These are phyloP conservation scores for Austrolebias charrua DNA, from an alignment of 2,797 vertebrate species.

Conservation along the genomic window DNA sequence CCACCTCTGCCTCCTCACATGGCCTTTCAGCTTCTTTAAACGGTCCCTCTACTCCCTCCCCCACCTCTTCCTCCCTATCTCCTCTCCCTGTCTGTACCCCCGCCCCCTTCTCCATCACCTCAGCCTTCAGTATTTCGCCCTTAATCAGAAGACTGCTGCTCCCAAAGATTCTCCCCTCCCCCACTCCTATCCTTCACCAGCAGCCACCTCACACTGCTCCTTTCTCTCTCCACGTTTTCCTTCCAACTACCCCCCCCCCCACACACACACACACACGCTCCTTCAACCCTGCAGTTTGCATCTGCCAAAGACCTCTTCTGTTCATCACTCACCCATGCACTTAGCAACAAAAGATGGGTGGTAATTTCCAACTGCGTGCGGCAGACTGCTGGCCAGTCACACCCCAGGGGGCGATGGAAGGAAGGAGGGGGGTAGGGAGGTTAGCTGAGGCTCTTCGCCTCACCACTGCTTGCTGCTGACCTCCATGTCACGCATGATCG, in stretches of 20 bases:
- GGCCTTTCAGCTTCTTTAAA: conserved; percentile 78
- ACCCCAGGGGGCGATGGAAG: conserved; percentile 46
- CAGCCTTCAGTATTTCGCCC: conserved; percentile 73
- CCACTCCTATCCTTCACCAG: conserved; percentile 59
- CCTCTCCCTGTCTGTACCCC: conserved; percentile 47
- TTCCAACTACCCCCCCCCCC: not conserved
- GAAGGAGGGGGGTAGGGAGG: not conserved
- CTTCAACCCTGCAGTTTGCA: conserved; percentile 80
- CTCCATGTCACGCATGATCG: conserved; percentile 76
- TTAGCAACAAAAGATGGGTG: conserved; percentile 80
- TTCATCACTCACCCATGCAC: conserved; percentile 80
- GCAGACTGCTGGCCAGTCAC: conserved; percentile 57
- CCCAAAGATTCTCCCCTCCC: conserved; percentile 46
- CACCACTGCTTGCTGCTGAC: conserved; percentile 59
- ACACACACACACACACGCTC: conserved; percentile 39
- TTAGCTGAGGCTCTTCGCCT: conserved; percentile 45
- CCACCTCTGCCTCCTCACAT: conserved; percentile 62
- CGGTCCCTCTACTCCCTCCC: conserved; percentile 71
- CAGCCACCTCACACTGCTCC: conserved; percentile 53
- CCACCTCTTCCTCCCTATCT: conserved; percentile 49
- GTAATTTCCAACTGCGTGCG: conserved; percentile 72
- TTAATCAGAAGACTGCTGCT: conserved; percentile 78
- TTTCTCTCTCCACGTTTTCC: conserved; percentile 53
- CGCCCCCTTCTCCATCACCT: conserved; percentile 49
- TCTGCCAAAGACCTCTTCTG: conserved; percentile 80